Percentiles rank a stretch among this genome's conserved stretches.
Evolutionary conservation across 2,113 vertebrate genomes (phyloP).

Genomic region (Chaetodon auriga): DNA sequence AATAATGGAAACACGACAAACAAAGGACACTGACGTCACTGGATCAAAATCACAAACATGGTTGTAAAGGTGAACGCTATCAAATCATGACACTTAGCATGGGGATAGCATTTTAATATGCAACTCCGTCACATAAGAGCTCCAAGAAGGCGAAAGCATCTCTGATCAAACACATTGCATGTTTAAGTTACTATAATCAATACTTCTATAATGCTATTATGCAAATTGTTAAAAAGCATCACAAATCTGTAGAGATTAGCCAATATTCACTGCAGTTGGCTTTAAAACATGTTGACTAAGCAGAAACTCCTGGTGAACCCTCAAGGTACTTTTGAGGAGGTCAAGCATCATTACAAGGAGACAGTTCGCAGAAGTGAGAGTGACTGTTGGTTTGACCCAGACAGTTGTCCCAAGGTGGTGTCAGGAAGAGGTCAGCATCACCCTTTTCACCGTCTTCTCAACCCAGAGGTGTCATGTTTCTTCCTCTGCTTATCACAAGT

Average conservation of each 20-base stretch:
- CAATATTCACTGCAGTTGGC: neutral
- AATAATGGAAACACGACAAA: neutral
- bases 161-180: no score
- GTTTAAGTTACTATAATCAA: no score
- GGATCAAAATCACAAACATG: neutral
- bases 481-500: neutral
- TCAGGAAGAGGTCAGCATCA: slow-evolving; percentile 32
- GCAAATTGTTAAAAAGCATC: neutral
- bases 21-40: neutral
- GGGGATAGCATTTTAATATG: no score
- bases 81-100: no score
- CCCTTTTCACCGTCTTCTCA: slow-evolving; percentile 2
- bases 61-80: neutral
- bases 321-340: slow-evolving; percentile 13
- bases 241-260: neutral
- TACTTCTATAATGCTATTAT: no score
- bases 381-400: slow-evolving; percentile 59
- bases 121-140: no score
- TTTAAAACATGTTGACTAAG: slow-evolving; percentile 1
- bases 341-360: slow-evolving; percentile 25
- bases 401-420: slow-evolving; percentile 23
- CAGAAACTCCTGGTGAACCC: slow-evolving; percentile 32
- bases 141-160: no score
- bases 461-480: slow-evolving; percentile 7
- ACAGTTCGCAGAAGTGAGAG: slow-evolving; percentile 47